Evolutionary conservation across 1,140 invertebrate species (phyloP).

Genomic region (Drosophila rufa): DNA sequence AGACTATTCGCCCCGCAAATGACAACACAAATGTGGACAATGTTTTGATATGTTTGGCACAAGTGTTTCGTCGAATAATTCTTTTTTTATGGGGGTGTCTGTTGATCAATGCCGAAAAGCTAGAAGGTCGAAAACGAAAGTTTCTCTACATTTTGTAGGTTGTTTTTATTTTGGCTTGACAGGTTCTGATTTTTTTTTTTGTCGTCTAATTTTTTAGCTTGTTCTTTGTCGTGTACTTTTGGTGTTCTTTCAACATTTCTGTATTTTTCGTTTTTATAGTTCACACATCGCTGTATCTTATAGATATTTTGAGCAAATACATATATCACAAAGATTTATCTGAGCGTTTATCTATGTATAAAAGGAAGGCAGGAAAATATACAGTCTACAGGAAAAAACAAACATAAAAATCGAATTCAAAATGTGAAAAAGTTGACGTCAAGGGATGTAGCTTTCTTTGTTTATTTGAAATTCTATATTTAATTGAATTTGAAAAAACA

Average conservation of each 20-base stretch:
- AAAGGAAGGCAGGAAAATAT: conserved; percentile 20
- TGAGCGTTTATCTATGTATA: conserved; percentile 36
- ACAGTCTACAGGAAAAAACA: conserved; percentile 47
- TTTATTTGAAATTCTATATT: conserved; percentile 52
- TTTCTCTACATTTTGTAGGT: conserved; percentile 30
- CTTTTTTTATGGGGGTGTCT: conserved; percentile 46
- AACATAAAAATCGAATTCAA: conserved; percentile 24
- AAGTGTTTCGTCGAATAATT: conserved; percentile 57
- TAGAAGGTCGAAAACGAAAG: conserved; percentile 50
- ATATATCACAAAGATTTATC: conserved; percentile 57
- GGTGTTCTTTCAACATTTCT: conserved; percentile 35
- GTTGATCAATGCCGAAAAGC: conserved; percentile 46
- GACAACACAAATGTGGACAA: conserved; percentile 66
- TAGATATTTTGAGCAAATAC: conserved; percentile 47
- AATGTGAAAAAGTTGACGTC: conserved; percentile 52
- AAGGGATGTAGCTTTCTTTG: conserved; percentile 44
- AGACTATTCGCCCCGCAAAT: conserved; percentile 37
- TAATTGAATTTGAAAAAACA: conserved; percentile 26
- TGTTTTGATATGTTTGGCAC: conserved; percentile 72
- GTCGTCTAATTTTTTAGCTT: conserved; percentile 36
- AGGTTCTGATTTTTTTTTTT: conserved; percentile 25
- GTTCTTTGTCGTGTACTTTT: conserved; percentile 44
- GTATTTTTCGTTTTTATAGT: conserved; percentile 33
- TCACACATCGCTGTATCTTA: conserved; percentile 61
- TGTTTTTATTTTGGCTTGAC: conserved; percentile 25